These are phyloP conservation scores for Exephanes ischioxanthus DNA, from an alignment of 2,888 invertebrate genomes.

Conservation along the genomic window DNA sequence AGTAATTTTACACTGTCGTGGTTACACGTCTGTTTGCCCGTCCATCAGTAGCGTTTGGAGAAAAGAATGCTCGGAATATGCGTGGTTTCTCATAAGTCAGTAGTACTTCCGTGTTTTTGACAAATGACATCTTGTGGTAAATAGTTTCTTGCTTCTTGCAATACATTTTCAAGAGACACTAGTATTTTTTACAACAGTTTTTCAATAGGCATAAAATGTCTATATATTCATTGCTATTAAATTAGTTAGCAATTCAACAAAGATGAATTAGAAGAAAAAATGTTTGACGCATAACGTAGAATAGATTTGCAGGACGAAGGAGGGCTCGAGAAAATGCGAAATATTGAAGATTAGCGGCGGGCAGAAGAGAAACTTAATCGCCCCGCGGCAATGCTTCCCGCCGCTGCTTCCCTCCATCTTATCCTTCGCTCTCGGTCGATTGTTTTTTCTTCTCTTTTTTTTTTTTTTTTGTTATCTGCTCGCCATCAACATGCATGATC, in stretches of 20 bases:
- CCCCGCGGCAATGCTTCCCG: constrained; percentile 70
- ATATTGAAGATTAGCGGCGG: constrained; percentile 63
- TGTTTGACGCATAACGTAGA: constrained; percentile 15
- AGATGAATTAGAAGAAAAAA: constrained; percentile 31
- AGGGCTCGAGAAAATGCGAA: constrained; percentile 36
- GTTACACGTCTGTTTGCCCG: constrained; percentile 80
- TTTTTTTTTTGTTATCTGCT: constrained; percentile 46
- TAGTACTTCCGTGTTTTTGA: constrained; percentile 13
- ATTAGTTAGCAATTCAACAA: not conserved
- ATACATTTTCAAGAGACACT: not conserved
- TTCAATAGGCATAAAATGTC: not conserved
- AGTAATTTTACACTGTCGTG: constrained; percentile 85
- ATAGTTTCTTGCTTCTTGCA: not conserved
- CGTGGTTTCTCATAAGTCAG: constrained; percentile 25
- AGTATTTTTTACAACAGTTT: not conserved
- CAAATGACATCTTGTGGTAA: constrained; percentile 18
- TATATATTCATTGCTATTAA: not conserved
- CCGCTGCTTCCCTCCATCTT: constrained; percentile 61
- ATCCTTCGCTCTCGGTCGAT: constrained; percentile 48
- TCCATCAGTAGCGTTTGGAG: constrained; percentile 63
- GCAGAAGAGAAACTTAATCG: constrained; percentile 74
- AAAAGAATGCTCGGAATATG: constrained; percentile 46
- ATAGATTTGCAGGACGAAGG: constrained; percentile 45
- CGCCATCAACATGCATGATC: constrained; percentile 66
- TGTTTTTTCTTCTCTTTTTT: constrained; percentile 38